Evolutionary conservation across 37 sponge, comb jelly and placozoan genomes (phyloP).

Genomic region (Amphimedon queenslandica): DNA sequence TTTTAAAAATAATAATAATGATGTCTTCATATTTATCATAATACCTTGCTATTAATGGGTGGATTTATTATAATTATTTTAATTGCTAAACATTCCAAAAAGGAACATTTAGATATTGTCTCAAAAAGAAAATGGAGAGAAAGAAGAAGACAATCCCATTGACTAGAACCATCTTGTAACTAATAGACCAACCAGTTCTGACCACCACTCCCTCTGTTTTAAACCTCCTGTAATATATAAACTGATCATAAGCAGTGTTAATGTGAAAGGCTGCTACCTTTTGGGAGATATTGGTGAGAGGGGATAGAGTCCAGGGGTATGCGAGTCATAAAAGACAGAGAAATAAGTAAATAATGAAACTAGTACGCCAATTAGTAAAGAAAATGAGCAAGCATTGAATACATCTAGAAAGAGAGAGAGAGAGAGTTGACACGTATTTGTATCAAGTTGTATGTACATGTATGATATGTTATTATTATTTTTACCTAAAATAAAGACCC

Average conservation of each 20-base stretch:
- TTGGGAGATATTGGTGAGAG: slow-evolving; percentile 58
- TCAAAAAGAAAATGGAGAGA: background rate
- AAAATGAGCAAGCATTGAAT: slow-evolving; percentile 31
- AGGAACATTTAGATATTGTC: background rate
- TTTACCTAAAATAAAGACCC: too few species aligned
- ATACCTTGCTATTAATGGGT: background rate
- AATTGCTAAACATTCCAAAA: background rate
- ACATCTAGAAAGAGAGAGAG: slow-evolving; percentile 10
- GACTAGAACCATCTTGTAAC: slow-evolving; percentile 47
- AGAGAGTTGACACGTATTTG: too few species aligned
- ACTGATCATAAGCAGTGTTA: background rate
- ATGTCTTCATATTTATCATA: background rate
- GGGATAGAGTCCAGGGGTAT: slow-evolving; percentile 51
- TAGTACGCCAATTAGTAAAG: slow-evolving; percentile 4
- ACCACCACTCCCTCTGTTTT: too few species aligned
- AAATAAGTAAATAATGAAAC: slow-evolving; percentile 32
- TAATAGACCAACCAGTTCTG: background rate
- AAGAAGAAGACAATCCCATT: slow-evolving; percentile 41
- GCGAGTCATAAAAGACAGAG: slow-evolving; percentile 57
- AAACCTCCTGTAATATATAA: background rate
- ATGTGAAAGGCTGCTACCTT: background rate
- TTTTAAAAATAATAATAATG: background rate
- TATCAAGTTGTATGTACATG: too few species aligned
- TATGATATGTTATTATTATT: too few species aligned
- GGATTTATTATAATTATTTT: background rate